phyloP scores from a whole-genome alignment of 2,113 vertebrate species.

The Oriolus oriolus region DNA sequence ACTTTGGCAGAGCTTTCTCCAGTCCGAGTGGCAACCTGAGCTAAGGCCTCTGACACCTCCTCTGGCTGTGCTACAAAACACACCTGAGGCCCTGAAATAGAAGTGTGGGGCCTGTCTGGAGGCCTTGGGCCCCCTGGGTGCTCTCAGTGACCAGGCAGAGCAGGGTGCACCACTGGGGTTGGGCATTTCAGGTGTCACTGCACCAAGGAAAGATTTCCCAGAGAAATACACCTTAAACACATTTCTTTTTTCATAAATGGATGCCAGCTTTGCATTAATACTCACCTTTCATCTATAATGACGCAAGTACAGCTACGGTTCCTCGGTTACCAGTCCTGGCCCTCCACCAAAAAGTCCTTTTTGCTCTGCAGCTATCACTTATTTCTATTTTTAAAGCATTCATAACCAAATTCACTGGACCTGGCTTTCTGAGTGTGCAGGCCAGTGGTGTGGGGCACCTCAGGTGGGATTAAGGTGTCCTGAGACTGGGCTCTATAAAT shows the following conservation, averaged over 20 bases:
- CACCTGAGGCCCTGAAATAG: neutral
- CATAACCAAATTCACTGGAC: neutral
- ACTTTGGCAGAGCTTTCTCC: neutral
- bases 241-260: neutral
- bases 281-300: neutral
- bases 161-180: neutral
- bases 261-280: neutral
- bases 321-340: neutral
- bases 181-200: neutral
- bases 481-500: neutral
- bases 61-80: neutral
- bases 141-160: neutral
- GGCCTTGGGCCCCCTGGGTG: neutral
- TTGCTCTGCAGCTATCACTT: neutral
- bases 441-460: neutral
- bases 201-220: neutral
- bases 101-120: fast-evolving
- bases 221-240: neutral
- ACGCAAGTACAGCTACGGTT: neutral
- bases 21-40: neutral
- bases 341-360: neutral
- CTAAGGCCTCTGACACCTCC: neutral
- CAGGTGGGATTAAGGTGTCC: neutral
- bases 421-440: neutral
- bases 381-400: neutral